Conservation (phyloP, 2,888 invertebrate species). For the Byasa hedistus region DNA sequence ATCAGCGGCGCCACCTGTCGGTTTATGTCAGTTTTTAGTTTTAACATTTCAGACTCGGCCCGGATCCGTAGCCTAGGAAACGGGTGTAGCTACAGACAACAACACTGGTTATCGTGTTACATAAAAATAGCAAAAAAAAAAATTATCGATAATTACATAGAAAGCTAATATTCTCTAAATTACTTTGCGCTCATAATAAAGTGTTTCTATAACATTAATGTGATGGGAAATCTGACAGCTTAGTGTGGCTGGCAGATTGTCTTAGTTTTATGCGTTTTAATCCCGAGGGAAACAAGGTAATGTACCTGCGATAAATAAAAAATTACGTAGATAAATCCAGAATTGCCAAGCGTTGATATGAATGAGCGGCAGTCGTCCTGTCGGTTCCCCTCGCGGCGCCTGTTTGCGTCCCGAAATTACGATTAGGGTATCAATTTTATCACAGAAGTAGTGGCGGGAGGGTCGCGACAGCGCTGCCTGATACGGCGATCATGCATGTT, state of each 20-base stretch:
- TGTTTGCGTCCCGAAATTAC: slow-evolving; percentile 37
- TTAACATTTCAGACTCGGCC: slow-evolving; percentile 42
- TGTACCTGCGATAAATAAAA: slow-evolving; percentile 29
- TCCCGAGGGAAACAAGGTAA: slow-evolving; percentile 26
- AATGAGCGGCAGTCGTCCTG: slow-evolving; percentile 41
- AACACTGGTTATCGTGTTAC: slow-evolving; percentile 69
- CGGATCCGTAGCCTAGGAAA: slow-evolving; percentile 77
- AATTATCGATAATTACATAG: slow-evolving; percentile 6
- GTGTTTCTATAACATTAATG: slow-evolving; percentile 36
- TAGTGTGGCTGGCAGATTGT: slow-evolving; percentile 66
- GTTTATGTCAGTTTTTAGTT: slow-evolving; percentile 37
- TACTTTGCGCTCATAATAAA: slow-evolving; percentile 32
- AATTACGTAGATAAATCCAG: slow-evolving; percentile 29
- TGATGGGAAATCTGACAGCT: slow-evolving; percentile 67
- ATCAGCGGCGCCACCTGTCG: slow-evolving; percentile 32
- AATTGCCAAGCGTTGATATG: slow-evolving; percentile 36
- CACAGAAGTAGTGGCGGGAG: slow-evolving; percentile 53
- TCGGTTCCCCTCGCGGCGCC: slow-evolving; percentile 53
- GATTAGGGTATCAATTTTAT: slow-evolving; percentile 62
- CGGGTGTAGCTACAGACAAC: slow-evolving; percentile 77
- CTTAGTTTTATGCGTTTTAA: slow-evolving; percentile 27
- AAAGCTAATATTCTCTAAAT: slow-evolving; percentile 32
- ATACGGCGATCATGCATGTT: slow-evolving; percentile 47
- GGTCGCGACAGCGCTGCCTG: slow-evolving; percentile 59
- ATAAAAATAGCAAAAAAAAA: slow-evolving; percentile 49